Conservation (phyloP, 2,113 vertebrate genomes). For the Falcunculus frontatus region DNA sequence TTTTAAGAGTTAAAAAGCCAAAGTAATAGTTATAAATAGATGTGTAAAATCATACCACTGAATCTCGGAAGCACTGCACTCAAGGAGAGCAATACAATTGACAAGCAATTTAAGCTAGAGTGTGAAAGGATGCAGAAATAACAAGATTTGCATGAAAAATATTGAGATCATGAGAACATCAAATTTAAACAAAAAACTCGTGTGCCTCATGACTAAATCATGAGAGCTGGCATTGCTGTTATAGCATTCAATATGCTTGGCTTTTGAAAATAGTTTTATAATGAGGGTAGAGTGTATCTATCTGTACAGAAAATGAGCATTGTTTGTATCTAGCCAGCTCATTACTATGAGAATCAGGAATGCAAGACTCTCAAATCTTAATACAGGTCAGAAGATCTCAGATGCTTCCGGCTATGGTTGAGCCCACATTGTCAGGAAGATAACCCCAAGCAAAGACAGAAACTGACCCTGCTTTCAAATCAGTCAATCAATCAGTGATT, state of each 20-base stretch:
- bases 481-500: constrained; percentile 38
- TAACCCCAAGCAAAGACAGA: constrained; percentile 24
- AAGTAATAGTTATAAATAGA: constrained; percentile 78
- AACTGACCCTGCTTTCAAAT: constrained; percentile 29
- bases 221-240: constrained; percentile 74
- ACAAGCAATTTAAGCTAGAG: constrained; percentile 78
- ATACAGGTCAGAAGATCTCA: constrained; percentile 38
- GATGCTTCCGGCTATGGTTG: neutral
- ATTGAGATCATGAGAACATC: constrained; percentile 80
- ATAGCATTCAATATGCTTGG: constrained; percentile 67
- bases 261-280: constrained; percentile 76
- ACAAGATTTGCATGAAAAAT: constrained; percentile 84
- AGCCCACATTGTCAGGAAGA: neutral
- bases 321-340: constrained; percentile 61
- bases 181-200: constrained; percentile 75
- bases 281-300: constrained; percentile 65
- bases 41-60: constrained; percentile 69
- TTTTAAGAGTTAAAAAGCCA: constrained; percentile 64
- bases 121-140: constrained; percentile 80
- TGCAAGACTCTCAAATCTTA: constrained; percentile 43
- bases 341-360: constrained; percentile 60
- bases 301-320: constrained; percentile 60
- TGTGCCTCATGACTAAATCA: constrained; percentile 81
- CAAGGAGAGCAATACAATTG: constrained; percentile 73
- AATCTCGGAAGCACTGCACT: constrained; percentile 67